These are phyloP conservation scores for Lepidocolaptes lacrymiger DNA, from an alignment of 2,797 vertebrate genomes.

Conservation along the genomic window DNA sequence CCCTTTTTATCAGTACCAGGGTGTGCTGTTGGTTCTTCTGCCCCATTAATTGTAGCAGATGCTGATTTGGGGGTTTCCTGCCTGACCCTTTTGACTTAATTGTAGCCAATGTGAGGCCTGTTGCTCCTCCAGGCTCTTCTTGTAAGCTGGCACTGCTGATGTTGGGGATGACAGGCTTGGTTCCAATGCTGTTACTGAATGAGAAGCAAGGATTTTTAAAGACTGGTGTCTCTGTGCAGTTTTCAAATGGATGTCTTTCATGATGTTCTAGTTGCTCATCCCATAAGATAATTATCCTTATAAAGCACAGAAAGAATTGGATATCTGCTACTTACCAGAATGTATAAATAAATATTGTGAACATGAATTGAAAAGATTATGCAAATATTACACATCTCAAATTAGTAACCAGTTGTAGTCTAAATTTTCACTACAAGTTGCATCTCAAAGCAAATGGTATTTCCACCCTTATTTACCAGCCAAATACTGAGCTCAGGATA, in stretches of 20 bases:
- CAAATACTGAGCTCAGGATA: neutral
- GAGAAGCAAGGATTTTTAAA: neutral
- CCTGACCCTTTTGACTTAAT: neutral
- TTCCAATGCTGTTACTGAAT: neutral
- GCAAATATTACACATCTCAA: neutral
- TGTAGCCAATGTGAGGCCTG: neutral
- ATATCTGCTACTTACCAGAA: neutral
- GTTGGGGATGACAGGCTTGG: neutral
- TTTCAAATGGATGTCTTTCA: neutral
- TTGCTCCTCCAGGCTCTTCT: neutral
- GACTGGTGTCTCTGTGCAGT: neutral
- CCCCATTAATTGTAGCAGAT: neutral
- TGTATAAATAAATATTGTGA: neutral
- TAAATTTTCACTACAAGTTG: neutral
- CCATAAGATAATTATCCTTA: neutral
- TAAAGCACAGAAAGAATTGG: neutral
- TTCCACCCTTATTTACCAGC: neutral
- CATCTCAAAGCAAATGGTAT: neutral
- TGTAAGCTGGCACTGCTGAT: neutral
- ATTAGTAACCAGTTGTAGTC: neutral
- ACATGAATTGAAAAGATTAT: neutral
- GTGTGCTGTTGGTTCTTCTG: neutral
- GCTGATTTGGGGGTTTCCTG: neutral
- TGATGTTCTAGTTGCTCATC: neutral
- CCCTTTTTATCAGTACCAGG: neutral